Conservation (phyloP, 2,888 invertebrate species). For the Clanis bilineata region DNA sequence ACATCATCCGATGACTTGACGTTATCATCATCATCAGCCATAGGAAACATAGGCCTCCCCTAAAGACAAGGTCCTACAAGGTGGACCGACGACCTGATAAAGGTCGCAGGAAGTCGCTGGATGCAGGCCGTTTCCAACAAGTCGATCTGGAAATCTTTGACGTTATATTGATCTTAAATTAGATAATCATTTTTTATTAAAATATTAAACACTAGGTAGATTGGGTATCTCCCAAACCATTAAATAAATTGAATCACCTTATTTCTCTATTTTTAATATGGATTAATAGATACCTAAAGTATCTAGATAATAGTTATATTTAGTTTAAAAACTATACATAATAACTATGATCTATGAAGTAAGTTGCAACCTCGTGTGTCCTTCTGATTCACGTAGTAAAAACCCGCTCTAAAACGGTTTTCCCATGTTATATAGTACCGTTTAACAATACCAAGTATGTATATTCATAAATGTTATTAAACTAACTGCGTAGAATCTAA, state of each 20-base stretch:
- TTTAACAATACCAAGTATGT: conserved; percentile 9
- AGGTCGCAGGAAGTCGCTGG: too few relatives aligned
- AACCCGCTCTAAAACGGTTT: conserved; percentile 47
- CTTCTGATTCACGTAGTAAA: conserved; percentile 49
- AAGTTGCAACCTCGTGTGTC: conserved; percentile 30
- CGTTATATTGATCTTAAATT: neutral
- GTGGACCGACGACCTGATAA: too few relatives aligned
- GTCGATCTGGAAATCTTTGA: too few relatives aligned
- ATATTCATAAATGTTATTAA: conserved; percentile 12
- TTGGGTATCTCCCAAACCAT: neutral
- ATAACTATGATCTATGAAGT: conserved; percentile 15
- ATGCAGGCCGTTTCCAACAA: too few relatives aligned
- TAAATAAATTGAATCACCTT: neutral
- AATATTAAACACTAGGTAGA: neutral
- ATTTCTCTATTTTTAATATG: too few relatives aligned
- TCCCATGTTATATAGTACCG: conserved; percentile 32
- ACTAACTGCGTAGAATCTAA: neutral
- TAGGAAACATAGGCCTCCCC: too few relatives aligned
- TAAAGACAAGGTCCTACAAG: too few relatives aligned
- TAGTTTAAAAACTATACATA: neutral
- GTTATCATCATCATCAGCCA: too few relatives aligned
- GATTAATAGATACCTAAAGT: too few relatives aligned
- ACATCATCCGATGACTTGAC: conserved; percentile 38
- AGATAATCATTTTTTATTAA: neutral
- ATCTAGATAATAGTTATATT: too few relatives aligned